Evolutionary conservation across 1,140 invertebrate genomes (phyloP).

Genomic region (Polypedilum pembai): DNA sequence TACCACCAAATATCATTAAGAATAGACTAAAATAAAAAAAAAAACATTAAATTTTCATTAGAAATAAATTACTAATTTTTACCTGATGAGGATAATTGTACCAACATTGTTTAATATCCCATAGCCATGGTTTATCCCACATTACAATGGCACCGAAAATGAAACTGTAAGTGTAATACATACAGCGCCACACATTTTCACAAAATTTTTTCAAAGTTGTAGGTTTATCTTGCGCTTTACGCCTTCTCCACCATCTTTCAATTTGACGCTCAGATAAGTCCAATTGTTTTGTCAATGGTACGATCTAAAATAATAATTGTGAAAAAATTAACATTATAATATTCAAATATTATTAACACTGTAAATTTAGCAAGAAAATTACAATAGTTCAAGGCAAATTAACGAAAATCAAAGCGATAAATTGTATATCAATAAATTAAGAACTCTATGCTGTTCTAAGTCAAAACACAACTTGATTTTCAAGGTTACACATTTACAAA

Average conservation of each 20-base stretch:
- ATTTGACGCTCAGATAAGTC: constrained; percentile 83
- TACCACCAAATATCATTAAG: constrained; percentile 83
- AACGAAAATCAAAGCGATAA: no score
- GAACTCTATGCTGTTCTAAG: no score
- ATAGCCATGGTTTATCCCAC: constrained; percentile 92
- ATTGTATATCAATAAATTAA: no score
- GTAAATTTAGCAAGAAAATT: no score
- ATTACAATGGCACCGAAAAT: constrained; percentile 72
- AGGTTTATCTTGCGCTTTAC: constrained; percentile 74
- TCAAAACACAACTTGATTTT: no score
- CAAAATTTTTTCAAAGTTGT: constrained; percentile 86
- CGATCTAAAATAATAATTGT: constrained; percentile 58
- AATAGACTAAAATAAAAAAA: constrained; percentile 50
- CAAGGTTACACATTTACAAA: no score
- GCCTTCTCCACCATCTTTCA: constrained; percentile 79
- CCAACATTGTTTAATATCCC: constrained; percentile 88
- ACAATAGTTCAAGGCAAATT: no score
- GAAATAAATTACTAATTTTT: constrained; percentile 32
- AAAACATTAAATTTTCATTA: not conserved
- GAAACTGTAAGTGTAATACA: constrained; percentile 80
- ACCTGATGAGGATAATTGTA: constrained; percentile 66
- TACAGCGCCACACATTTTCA: constrained; percentile 83
- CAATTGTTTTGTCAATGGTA: constrained; percentile 72
- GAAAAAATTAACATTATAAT: no score
- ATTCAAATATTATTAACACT: no score